Base-by-base conservation (phyloP, 1,140 invertebrate genomes). In the Phymastichus coffea region DNA sequence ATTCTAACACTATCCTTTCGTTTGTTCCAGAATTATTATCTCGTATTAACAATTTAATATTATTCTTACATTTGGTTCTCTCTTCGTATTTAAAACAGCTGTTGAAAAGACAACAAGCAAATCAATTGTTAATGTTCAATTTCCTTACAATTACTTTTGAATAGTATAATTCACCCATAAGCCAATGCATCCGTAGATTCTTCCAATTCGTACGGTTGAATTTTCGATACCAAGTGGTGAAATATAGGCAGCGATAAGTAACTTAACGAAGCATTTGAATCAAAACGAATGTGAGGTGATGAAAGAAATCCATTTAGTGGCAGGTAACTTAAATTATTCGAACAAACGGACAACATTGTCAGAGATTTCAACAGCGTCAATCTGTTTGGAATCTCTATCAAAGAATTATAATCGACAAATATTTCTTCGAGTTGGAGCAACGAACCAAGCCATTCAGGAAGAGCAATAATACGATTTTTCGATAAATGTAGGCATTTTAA, bases 301-400 rank as follows among this genome's bases (percentile, higher is more conserved):
- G 75, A 74, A 15, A 72, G n/a, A 63, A 77, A 77, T 54, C 66
- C 74, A 58, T 75, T 77, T 22, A 73, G 41, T 22, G 75, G 75
- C 55, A 77, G 69, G 67, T 75, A 71, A 41, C 52, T 68, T 35
- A 77, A 70, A 68, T 68, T 76, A 55, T 76, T 77, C 15, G 68
- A 73, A 46, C 73, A 70, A 7, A 74, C 66, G n/a, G 75, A 77
- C 26, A 76, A 64, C 14, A 66, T 43, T 35, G 59, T 44, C 19
- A 77, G 49, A n/a, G 63, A 48, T n/a, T 64, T 63, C 17, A 72
- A 66, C 4, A 70, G 15, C 14, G 73, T 75, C 20, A 77, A 62
- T 51, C 73, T 69, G 47, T 74, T 77, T 26, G 75, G 74, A 26
- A 77, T 54, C 63, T 76, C 75, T 56, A 61, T 66, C 17, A 77